Conservation (phyloP, 2,888 invertebrate species). For the Odontocerum albicorne region DNA sequence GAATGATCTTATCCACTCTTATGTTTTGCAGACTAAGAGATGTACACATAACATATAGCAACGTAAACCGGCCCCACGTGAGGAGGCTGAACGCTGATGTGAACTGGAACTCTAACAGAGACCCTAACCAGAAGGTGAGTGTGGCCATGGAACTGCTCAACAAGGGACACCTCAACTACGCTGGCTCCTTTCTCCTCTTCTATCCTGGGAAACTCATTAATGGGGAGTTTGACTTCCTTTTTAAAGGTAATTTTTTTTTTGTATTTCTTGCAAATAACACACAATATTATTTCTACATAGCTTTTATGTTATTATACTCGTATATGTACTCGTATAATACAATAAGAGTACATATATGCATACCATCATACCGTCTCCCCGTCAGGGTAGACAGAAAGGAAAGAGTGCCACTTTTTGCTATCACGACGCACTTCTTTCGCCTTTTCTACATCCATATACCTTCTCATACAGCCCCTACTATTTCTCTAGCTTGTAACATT, state of each 20-base stretch:
- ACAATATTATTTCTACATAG: background rate
- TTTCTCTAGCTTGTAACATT: too few species aligned
- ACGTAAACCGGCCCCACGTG: slow-evolving; percentile 59
- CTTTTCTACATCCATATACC: too few species aligned
- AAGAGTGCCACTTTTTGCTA: too few species aligned
- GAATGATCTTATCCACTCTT: too few species aligned
- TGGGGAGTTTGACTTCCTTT: slow-evolving; percentile 64
- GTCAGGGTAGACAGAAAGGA: too few species aligned
- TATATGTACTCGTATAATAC: too few species aligned
- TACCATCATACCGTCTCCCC: too few species aligned
- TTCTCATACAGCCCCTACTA: too few species aligned
- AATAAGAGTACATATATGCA: too few species aligned
- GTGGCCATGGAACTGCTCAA: slow-evolving; percentile 64
- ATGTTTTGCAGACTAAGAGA: slow-evolving; percentile 64
- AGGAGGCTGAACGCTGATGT: slow-evolving; percentile 72
- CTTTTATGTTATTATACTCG: background rate
- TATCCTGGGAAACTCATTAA: slow-evolving; percentile 77
- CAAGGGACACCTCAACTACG: slow-evolving; percentile 62
- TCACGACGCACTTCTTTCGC: too few species aligned
- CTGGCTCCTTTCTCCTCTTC: slow-evolving; percentile 64
- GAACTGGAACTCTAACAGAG: slow-evolving; percentile 86
- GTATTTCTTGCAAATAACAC: background rate
- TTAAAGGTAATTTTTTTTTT: slow-evolving; percentile 48
- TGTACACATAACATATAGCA: slow-evolving; percentile 67
- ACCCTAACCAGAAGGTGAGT: slow-evolving; percentile 73